These are phyloP conservation scores for Nasonia oneida DNA, from an alignment of 2,888 invertebrate species.

Conservation along the genomic window DNA sequence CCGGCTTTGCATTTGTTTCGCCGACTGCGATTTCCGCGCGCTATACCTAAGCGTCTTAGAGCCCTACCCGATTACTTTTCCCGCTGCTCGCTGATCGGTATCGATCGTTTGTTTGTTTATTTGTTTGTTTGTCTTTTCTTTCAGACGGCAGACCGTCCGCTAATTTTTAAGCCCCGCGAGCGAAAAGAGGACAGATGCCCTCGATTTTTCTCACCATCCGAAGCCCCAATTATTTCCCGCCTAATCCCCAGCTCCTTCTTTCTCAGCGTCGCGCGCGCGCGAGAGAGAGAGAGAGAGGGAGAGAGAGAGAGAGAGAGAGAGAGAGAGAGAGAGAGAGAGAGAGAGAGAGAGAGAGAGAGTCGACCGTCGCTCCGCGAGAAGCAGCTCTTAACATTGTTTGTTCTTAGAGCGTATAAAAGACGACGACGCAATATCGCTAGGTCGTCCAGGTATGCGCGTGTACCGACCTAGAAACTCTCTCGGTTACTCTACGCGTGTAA, in stretches of 20 bases:
- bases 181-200: background rate
- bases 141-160: background rate
- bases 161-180: background rate
- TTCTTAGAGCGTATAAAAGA: background rate
- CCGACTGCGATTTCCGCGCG: background rate
- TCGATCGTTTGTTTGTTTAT: background rate
- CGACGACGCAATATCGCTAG: background rate
- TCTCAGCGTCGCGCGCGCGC: background rate
- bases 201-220: background rate
- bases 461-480: slow-evolving; percentile 49
- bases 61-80: background rate
- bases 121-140: background rate
- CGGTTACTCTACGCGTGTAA: slow-evolving; percentile 39
- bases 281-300: too few relatives aligned
- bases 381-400: background rate
- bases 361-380: background rate
- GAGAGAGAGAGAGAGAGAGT: background rate
- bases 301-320: too few relatives aligned
- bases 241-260: background rate
- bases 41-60: slow-evolving; percentile 43
- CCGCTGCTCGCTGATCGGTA: too few relatives aligned
- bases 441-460: background rate
- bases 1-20: slow-evolving; percentile 46
- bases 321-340: too few relatives aligned
- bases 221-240: background rate